Conservation (phyloP, 2,113 vertebrate species). For the Mus pahari region DNA sequence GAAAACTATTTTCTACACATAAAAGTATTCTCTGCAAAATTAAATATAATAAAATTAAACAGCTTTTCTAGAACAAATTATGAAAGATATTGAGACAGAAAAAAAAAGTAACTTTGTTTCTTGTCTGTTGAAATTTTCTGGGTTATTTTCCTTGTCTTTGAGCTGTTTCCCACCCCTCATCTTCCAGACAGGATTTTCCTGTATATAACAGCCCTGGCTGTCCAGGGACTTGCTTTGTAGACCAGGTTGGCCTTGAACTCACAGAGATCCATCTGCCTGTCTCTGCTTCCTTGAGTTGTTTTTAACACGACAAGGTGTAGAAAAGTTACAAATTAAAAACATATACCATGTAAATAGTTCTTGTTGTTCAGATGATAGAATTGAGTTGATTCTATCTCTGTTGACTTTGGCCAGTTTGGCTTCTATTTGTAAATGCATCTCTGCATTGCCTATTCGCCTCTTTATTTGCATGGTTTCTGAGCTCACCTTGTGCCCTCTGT, state of each 20-base stretch:
- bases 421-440: neutral
- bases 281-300: neutral
- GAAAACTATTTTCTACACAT: neutral
- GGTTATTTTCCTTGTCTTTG: neutral
- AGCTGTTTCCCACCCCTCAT: neutral
- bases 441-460: neutral
- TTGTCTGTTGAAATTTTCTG: neutral
- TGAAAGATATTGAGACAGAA: neutral
- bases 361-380: neutral
- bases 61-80: neutral
- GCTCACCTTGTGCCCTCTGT: neutral
- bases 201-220: neutral
- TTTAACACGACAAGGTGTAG: neutral
- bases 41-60: slow-evolving; percentile 15
- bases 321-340: neutral
- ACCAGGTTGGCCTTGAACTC: neutral
- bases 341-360: neutral
- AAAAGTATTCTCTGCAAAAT: neutral
- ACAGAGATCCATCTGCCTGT: neutral
- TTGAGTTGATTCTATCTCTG: neutral
- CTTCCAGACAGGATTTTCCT: neutral
- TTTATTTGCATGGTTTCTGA: neutral
- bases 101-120: neutral
- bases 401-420: neutral
- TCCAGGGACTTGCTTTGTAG: neutral